These are phyloP conservation scores for Coranthus polyacanthus DNA, from an alignment of 2,797 vertebrate genomes.

Conservation along the genomic window DNA sequence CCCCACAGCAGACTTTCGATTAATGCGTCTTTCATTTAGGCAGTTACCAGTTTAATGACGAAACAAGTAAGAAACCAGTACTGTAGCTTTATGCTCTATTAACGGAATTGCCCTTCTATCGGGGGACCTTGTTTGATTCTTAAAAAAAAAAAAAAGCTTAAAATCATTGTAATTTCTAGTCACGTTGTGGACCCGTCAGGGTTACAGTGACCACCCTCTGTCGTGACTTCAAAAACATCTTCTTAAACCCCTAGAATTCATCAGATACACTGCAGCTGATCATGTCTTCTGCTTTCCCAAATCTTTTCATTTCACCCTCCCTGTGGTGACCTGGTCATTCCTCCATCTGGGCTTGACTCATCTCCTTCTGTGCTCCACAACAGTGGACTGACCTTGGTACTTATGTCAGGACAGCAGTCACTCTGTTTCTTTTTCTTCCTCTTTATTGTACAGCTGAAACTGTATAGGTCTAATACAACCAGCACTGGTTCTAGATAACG, in stretches of 20 bases:
- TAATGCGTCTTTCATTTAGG: background rate
- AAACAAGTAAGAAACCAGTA: background rate
- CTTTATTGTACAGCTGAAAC: background rate
- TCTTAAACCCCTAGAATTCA: slow-evolving; percentile 10
- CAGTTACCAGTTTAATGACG: background rate
- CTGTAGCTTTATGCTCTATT: background rate
- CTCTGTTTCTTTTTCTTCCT: slow-evolving; percentile 13
- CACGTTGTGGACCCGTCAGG: slow-evolving; percentile 14
- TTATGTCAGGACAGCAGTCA: slow-evolving; percentile 10
- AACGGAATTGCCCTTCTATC: background rate
- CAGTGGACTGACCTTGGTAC: slow-evolving; percentile 55
- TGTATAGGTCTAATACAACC: too few species aligned
- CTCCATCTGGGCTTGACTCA: slow-evolving; percentile 71
- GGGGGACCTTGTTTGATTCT: slow-evolving; percentile 1
- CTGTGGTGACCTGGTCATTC: slow-evolving; percentile 47
- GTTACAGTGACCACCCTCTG: slow-evolving; percentile 24
- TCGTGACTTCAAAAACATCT: slow-evolving; percentile 13
- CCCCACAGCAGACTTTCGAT: slow-evolving; percentile 9
- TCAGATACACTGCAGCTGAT: slow-evolving; percentile 25
- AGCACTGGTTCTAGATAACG: too few species aligned
- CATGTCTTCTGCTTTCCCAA: background rate
- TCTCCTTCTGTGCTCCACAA: slow-evolving; percentile 54
- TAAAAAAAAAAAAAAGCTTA: slow-evolving; percentile 7
- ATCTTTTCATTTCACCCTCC: slow-evolving; percentile 13
- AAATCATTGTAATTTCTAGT: slow-evolving; percentile 25